Percentiles rank a stretch among this genome's conserved stretches.
phyloP scores from a whole-genome alignment of 2,888 invertebrate genomes.

The Drosophila prolongata region DNA sequence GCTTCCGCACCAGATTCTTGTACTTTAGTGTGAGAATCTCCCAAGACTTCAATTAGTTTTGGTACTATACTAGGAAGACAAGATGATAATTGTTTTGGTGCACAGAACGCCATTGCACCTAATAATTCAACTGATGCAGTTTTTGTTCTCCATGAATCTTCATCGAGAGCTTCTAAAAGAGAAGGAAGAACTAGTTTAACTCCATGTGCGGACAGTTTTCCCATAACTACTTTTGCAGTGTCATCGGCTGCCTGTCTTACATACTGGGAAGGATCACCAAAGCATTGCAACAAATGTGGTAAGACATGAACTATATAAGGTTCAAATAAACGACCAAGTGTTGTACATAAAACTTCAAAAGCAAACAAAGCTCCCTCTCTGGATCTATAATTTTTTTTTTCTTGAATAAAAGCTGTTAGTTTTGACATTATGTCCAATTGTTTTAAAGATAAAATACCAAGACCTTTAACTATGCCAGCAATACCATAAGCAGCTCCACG shows the following conservation, averaged over 20 bases:
- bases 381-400: conserved; percentile 97
- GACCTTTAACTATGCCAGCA: conserved; percentile 97
- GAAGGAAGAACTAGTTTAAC: conserved; percentile 98
- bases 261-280: conserved; percentile 97
- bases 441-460: conserved; percentile 97
- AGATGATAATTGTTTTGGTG: conserved; percentile 98
- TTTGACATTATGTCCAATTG: conserved; percentile 98
- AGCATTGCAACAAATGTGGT: conserved; percentile 96
- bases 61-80: conserved; percentile 99
- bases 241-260: conserved; percentile 98
- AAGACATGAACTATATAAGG: conserved; percentile 99
- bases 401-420: conserved; percentile 96
- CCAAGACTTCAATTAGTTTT: conserved; percentile 97
- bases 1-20: conserved; percentile 99
- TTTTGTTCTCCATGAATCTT: conserved; percentile 99
- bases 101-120: conserved; percentile 99
- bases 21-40: conserved; percentile 98
- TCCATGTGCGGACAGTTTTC: conserved; percentile 97
- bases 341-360: conserved; percentile 97
- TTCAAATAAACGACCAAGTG: conserved; percentile 97
- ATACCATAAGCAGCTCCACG: conserved; percentile 99
- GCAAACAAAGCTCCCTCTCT: conserved; percentile 98
- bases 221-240: conserved; percentile 97
- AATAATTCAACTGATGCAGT: conserved; percentile 97
- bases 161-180: conserved; percentile 95